A percentile compares a stretch with the other conserved stretches of the same genome.
These are phyloP conservation scores for Ptiloglossa arizonensis DNA, from an alignment of 1,140 invertebrate species.

Conservation along the genomic window DNA sequence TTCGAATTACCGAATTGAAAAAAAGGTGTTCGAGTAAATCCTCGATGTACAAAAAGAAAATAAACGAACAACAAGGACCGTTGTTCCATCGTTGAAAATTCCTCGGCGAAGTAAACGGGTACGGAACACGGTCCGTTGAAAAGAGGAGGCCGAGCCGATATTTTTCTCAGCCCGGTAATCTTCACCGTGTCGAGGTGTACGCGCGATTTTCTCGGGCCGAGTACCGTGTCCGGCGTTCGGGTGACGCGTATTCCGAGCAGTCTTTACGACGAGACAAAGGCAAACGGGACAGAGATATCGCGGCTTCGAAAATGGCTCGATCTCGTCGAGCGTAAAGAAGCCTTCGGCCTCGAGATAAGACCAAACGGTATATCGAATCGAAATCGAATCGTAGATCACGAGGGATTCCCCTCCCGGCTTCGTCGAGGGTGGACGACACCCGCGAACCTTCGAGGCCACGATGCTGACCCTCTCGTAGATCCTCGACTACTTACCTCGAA, in stretches of 20 bases:
- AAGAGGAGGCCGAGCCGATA: no score
- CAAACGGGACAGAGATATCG: constrained; percentile 55
- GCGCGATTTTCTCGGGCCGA: no score
- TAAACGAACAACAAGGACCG: no score
- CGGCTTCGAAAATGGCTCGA: constrained; percentile 45
- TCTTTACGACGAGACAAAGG: constrained; percentile 15
- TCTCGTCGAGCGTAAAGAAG: constrained; percentile 54
- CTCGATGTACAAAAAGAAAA: no score
- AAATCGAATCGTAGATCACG: constrained; percentile 68
- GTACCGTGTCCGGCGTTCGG: background rate
- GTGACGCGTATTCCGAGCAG: background rate
- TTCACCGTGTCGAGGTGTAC: no score
- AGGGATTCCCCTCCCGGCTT: constrained; percentile 40
- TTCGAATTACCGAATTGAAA: no score
- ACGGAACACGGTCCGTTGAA: no score
- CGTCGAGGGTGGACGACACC: constrained; percentile 51
- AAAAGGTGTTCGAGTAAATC: no score
- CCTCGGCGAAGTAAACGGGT: no score
- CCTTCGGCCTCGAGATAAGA: constrained; percentile 55
- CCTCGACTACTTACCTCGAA: background rate
- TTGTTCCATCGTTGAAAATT: no score
- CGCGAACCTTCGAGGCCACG: constrained; percentile 28
- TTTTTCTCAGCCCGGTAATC: no score
- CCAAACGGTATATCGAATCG: constrained; percentile 58
- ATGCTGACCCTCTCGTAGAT: constrained; percentile 23